Evolutionary conservation across 37 sponge, comb jelly and placozoan genomes (phyloP).

Genomic region (Petrosia ficiformis): DNA sequence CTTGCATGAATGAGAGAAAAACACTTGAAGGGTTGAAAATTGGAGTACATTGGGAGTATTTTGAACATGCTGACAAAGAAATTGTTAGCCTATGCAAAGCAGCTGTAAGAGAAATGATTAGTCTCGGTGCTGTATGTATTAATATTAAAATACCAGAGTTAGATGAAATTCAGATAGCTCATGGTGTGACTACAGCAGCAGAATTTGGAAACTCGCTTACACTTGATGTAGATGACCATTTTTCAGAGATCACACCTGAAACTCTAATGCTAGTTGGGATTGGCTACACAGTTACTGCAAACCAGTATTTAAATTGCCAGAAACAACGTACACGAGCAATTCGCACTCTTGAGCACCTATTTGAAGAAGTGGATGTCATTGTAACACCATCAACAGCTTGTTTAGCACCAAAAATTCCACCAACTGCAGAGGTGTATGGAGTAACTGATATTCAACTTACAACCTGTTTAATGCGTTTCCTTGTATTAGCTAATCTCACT

Average conservation of each 20-base stretch:
- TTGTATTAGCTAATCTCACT: slow-evolving; percentile 34
- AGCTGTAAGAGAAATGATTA: slow-evolving; percentile 32
- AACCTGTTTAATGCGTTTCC: slow-evolving; percentile 4
- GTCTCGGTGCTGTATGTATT: slow-evolving; percentile 54
- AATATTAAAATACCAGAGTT: slow-evolving; percentile 80
- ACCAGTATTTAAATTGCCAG: slow-evolving; percentile 55
- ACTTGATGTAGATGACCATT: slow-evolving; percentile 49
- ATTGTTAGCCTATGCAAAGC: slow-evolving; percentile 46
- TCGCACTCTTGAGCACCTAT: slow-evolving; percentile 24
- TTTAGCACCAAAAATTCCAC: slow-evolving; percentile 23
- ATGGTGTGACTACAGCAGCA: slow-evolving; percentile 31
- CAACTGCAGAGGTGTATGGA: slow-evolving; percentile 21
- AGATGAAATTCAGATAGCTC: slow-evolving; percentile 63
- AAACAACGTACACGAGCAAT: slow-evolving; percentile 77
- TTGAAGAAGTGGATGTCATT: slow-evolving; percentile 41
- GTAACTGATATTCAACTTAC: neutral
- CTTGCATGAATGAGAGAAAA: slow-evolving; percentile 24
- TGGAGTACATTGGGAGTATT: slow-evolving; percentile 62
- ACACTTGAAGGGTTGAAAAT: slow-evolving; percentile 54
- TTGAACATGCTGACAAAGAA: slow-evolving; percentile 52
- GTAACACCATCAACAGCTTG: slow-evolving; percentile 52
- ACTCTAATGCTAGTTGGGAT: slow-evolving; percentile 31
- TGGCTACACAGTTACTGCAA: slow-evolving; percentile 6
- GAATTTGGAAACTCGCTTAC: slow-evolving; percentile 46
- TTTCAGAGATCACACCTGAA: slow-evolving; percentile 49